These are phyloP conservation scores for Neopipo cinnamomea DNA, from an alignment of 2,113 vertebrate genomes.

Conservation along the genomic window DNA sequence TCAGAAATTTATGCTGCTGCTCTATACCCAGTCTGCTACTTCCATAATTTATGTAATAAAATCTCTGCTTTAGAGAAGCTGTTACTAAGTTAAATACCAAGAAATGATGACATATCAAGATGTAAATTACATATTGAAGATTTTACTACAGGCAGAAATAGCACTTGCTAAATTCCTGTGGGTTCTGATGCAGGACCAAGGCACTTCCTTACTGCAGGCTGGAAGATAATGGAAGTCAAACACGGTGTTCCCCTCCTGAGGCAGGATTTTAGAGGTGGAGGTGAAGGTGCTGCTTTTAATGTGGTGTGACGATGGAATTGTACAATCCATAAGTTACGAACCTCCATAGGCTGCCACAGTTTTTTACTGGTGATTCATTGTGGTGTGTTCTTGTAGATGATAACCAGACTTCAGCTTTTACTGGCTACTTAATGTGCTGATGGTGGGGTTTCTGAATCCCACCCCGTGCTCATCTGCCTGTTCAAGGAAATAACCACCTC, in stretches of 20 bases:
- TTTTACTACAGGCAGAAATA: constrained; percentile 58
- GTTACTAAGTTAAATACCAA: constrained; percentile 62
- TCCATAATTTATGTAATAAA: constrained; percentile 60
- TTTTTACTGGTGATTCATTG: not conserved
- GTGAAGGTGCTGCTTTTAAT: not conserved
- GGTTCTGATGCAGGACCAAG: constrained; percentile 41
- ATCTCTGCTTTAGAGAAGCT: constrained; percentile 33
- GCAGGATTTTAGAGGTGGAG: not conserved
- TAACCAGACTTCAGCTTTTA: not conserved
- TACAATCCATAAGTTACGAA: not conserved
- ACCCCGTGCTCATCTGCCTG: not conserved
- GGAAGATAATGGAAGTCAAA: constrained; percentile 26
- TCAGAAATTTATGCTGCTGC: constrained; percentile 42
- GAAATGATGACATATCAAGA: constrained; percentile 57
- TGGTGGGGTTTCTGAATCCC: not conserved
- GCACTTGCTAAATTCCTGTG: constrained; percentile 45
- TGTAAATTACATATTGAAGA: constrained; percentile 57
- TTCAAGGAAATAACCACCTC: not conserved
- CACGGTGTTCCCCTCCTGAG: not conserved
- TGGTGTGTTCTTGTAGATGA: not conserved
- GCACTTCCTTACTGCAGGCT: constrained; percentile 31
- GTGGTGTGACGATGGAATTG: not conserved
- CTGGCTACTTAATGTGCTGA: not conserved
- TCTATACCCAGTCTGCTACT: not conserved
- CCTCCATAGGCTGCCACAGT: not conserved